phyloP scores from a whole-genome alignment of 1,140 invertebrate genomes.

The Caenorhabditis remanei region DNA sequence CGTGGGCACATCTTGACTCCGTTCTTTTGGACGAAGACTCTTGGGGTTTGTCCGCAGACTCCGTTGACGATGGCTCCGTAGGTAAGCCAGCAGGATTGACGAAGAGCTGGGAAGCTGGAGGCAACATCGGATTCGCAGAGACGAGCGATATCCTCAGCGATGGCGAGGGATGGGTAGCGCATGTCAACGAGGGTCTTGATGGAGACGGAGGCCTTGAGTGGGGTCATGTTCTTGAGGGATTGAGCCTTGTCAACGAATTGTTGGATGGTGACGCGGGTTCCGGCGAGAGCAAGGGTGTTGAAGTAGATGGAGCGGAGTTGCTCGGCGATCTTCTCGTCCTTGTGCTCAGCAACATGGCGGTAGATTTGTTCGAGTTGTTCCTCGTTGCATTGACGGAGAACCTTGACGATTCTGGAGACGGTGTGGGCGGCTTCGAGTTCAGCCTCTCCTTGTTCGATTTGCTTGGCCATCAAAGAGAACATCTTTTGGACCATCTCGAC shows the following conservation, averaged over 20 bases:
- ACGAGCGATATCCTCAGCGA: constrained; percentile 66
- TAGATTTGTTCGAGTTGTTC: constrained; percentile 69
- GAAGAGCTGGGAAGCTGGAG: constrained; percentile 61
- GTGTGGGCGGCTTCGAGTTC: constrained; percentile 64
- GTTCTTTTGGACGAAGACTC: constrained; percentile 57
- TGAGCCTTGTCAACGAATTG: constrained; percentile 69
- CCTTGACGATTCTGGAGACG: constrained; percentile 67
- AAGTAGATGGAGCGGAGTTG: constrained; percentile 64
- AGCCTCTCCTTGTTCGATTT: constrained; percentile 58
- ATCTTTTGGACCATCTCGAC: constrained; percentile 58
- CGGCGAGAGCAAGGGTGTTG: constrained; percentile 70
- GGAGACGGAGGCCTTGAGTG: constrained; percentile 64
- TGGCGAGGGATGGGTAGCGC: constrained; percentile 68
- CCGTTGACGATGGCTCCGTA: constrained; percentile 71
- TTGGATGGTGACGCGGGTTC: constrained; percentile 69
- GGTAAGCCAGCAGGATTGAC: constrained; percentile 73
- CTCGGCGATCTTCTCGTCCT: constrained; percentile 58
- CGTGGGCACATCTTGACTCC: constrained; percentile 66
- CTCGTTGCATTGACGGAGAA: constrained; percentile 69
- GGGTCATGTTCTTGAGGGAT: constrained; percentile 65
- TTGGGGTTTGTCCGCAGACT: constrained; percentile 69
- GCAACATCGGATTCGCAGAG: constrained; percentile 69
- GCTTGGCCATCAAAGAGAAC: constrained; percentile 46
- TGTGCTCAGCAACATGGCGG: constrained; percentile 54
- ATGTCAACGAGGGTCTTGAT: constrained; percentile 67